phyloP scores from a whole-genome alignment of 2,888 invertebrate species.

The Nomada ferruginata region DNA sequence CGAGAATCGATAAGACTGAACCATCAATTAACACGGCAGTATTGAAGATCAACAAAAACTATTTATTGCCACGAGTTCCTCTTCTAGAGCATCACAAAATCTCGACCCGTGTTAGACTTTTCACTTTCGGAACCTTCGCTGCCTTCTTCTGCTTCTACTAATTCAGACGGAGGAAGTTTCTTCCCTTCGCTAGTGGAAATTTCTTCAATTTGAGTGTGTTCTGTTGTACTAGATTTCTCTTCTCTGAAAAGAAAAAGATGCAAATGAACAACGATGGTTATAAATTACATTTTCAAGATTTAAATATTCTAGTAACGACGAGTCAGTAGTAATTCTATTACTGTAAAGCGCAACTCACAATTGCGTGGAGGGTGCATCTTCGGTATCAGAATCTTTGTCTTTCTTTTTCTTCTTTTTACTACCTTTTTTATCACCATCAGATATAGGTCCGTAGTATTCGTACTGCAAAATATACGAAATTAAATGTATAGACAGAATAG shows the following conservation, averaged over 20 bases:
- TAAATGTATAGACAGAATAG: constrained; percentile 22
- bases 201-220: constrained; percentile 62
- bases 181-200: constrained; percentile 65
- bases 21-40: constrained; percentile 52
- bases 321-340: neutral
- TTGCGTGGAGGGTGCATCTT: constrained; percentile 84
- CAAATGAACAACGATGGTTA: neutral
- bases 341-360: constrained; percentile 45
- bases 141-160: constrained; percentile 77
- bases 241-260: constrained; percentile 54
- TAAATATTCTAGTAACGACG: neutral
- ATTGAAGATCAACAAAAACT: constrained; percentile 55
- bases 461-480: constrained; percentile 85
- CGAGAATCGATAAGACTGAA: constrained; percentile 52
- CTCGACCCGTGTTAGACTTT: constrained; percentile 92
- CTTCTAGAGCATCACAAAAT: constrained; percentile 94
- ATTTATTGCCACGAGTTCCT: constrained; percentile 59
- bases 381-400: constrained; percentile 92
- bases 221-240: constrained; percentile 60
- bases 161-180: constrained; percentile 62
- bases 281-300: neutral
- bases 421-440: constrained; percentile 85
- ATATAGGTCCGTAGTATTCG: constrained; percentile 90
- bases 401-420: constrained; percentile 90
- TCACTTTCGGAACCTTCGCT: constrained; percentile 90